phyloP scores from a whole-genome alignment of 1,140 invertebrate species.

The Nebria ingens region DNA sequence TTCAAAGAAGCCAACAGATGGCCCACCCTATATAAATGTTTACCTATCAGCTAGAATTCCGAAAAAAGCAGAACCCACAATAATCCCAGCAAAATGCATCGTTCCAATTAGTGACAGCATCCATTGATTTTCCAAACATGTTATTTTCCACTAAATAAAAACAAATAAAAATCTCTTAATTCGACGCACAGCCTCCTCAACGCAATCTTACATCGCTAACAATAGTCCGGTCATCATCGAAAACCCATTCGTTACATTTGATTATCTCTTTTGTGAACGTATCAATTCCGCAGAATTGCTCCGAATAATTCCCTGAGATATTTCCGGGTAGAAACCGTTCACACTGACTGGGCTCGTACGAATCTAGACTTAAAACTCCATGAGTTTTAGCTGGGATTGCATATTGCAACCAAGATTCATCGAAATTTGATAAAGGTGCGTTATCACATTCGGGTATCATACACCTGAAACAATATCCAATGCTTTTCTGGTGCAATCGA shows the following conservation, averaged over 20 bases:
- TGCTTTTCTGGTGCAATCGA: no score
- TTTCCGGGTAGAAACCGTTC: constrained; percentile 21
- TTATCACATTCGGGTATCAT: constrained; percentile 41
- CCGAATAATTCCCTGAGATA: constrained; percentile 25
- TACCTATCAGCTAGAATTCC: constrained; percentile 49
- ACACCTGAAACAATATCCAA: constrained; percentile 34
- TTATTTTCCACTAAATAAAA: constrained; percentile 42
- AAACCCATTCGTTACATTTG: constrained; percentile 40
- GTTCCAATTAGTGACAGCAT: constrained; percentile 51
- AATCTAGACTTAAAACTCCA: constrained; percentile 4
- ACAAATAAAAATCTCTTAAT: constrained; percentile 10
- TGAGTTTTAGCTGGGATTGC: constrained; percentile 34
- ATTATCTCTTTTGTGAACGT: constrained; percentile 27
- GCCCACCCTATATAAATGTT: no score
- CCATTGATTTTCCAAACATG: constrained; percentile 48
- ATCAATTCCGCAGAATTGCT: constrained; percentile 25
- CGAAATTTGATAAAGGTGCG: constrained; percentile 25
- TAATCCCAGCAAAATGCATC: constrained; percentile 47
- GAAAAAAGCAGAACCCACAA: constrained; percentile 44
- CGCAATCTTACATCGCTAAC: constrained; percentile 39
- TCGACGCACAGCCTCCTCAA: no score
- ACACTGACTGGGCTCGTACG: constrained; percentile 22
- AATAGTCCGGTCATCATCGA: constrained; percentile 41
- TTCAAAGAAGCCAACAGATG: no score
- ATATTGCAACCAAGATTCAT: constrained; percentile 33